Evolutionary conservation across 2,888 invertebrate species (phyloP), one percentile per base, ranked within the genome.

Genomic region (Mechanitis mazaeus): DNA sequence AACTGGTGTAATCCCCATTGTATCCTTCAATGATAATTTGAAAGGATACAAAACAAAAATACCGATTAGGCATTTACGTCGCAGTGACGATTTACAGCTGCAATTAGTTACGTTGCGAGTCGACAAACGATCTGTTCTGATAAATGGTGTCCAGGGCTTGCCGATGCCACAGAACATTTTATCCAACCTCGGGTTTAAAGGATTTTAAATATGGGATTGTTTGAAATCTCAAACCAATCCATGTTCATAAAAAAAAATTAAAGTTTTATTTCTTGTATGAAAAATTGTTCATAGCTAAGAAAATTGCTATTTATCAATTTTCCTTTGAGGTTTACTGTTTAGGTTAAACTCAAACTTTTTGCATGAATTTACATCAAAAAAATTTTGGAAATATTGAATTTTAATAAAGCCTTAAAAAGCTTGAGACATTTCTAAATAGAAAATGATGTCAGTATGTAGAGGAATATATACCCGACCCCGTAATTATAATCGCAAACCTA

Each of bases 31-130:
- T 31, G 64, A 70, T 66, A 61, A 57, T 35, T 53, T 54, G 33
- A 45, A 46, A 33, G 42, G 53, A 54, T 61, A 45, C 55, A 57
- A 54, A 67, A 61, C 66, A 58, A 63, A 66, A 68, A 66, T 64
- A 58, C 47, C 65, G 65, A 67, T 66, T 66, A 63, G 68, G 67
- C 69, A 69, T 69, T 64, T 67, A 68, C 67, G 71, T 71, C 68
- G 78, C 75, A 73, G 75, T 75, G 74, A 83, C 81, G 83, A 86
- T 85, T 85, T 85, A 85, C 84, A 82, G 77, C 81, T 64, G 80
- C 84, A 85, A 86, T 86, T 86, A 86, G 85, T 86, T 85, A 85
- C 81, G 82, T 84, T 79, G 76, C 73, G 80, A 80, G 81, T 80
- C 80, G 83, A 84, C 84, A 81, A 84, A 84, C 84, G 85, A 83